Evolutionary conservation across 1,140 invertebrate species (phyloP), one percentile per base, ranked within the genome.

Genomic region (Chymomyza costata): DNA sequence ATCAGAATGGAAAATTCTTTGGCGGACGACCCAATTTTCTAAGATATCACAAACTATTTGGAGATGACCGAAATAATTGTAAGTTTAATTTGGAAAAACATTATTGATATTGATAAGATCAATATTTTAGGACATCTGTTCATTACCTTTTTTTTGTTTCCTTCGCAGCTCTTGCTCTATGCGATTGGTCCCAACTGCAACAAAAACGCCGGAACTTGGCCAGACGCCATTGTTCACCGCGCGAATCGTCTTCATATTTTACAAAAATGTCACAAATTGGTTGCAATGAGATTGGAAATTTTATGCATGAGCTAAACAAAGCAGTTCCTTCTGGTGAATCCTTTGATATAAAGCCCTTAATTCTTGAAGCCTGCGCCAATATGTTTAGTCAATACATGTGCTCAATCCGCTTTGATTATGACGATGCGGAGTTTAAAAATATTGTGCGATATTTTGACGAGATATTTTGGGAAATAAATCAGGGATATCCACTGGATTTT

Each of bases 401-500:
- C 86, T 92, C 91, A 38, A 88, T 88, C 1, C 87, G 91, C 1
- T 95, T 95, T 66, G 88, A 90, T 2, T 87, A 89, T 15, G 87
- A 90, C 3, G 90, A 96, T 63, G 7, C 55, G 0, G 88, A 88
- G 2, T 96, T 94, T 84, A 74, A 84, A 6, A 87, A 89, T 45
- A 88, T 94, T 51, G 89, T 94, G 0, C 69, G 87, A 14, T 90
- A 90, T 60, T 97, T 95, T 69, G 94, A 96, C 67, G 89, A 91
- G 44, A 93, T 97, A 2, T 97, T 97, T 86, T 94, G 91, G 88
- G 94, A 96, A 80, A 93, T 97, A 37, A 96, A 96, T 80, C 92
- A 94, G 81, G 94, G 94, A 0, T 95, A 94, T 76, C 90, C 93
- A 0, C 90, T 94, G 0, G 95, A 97, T 73, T 95, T 97, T 81